Evolutionary conservation across 2,797 vertebrate species (phyloP).

Genomic region (Betta splendens): DNA sequence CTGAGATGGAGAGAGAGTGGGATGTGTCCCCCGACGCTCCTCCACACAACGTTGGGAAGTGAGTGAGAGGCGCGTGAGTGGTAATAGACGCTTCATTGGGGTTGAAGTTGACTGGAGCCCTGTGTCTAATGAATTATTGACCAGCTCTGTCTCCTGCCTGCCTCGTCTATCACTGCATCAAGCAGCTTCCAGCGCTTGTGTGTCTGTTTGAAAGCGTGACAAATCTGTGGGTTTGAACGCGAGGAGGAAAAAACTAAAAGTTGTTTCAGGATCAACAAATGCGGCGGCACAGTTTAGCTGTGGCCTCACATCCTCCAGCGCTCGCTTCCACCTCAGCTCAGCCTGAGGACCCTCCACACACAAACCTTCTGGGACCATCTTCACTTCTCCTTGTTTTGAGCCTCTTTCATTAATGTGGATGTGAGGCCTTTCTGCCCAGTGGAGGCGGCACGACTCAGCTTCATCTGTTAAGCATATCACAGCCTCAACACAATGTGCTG

Average conservation of each 20-base stretch:
- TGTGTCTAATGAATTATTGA: slow-evolving; percentile 76
- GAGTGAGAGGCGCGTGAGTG: slow-evolving; percentile 23
- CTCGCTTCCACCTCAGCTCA: slow-evolving; percentile 38
- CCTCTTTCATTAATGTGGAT: slow-evolving; percentile 73
- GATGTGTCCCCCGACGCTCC: slow-evolving; percentile 13
- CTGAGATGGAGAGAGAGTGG: background rate
- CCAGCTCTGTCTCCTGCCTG: slow-evolving; percentile 48
- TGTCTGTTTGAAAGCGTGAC: slow-evolving; percentile 2
- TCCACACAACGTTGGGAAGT: slow-evolving; percentile 40
- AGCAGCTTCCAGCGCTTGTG: slow-evolving; percentile 41
- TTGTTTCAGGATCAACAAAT: too few species aligned
- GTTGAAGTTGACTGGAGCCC: slow-evolving; percentile 66
- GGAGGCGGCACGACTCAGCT: slow-evolving; percentile 58
- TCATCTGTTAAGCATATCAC: slow-evolving; percentile 82
- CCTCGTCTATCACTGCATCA: slow-evolving; percentile 62
- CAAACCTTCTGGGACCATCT: slow-evolving; percentile 41
- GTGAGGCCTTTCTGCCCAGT: slow-evolving; percentile 51
- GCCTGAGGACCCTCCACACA: slow-evolving; percentile 36
- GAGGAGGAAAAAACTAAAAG: background rate
- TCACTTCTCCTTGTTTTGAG: slow-evolving; percentile 58
- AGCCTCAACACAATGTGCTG: slow-evolving; percentile 74
- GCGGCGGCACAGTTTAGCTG: too few species aligned
- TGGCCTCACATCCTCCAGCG: too few species aligned
- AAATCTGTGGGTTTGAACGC: background rate
- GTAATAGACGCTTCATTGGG: slow-evolving; percentile 52